Evolutionary conservation across 2,797 vertebrate species (phyloP).

Genomic region (Chromis chromis): DNA sequence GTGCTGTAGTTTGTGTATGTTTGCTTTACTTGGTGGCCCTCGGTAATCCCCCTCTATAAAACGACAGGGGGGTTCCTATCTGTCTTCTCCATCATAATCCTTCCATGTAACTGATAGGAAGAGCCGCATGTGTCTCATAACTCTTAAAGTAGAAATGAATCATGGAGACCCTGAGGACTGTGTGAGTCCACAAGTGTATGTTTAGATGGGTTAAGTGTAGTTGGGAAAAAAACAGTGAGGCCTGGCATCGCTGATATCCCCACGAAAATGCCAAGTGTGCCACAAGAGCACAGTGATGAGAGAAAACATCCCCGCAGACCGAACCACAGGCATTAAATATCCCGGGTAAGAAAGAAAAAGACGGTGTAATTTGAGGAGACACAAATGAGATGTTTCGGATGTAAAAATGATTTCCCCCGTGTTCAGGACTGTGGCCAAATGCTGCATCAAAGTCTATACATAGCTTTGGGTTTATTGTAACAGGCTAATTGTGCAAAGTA

Average conservation of each 20-base stretch:
- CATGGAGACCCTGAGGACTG: constrained; percentile 45
- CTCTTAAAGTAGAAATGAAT: constrained; percentile 69
- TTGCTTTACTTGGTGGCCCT: constrained; percentile 56
- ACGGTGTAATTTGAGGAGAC: constrained; percentile 1
- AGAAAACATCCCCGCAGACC: constrained; percentile 36
- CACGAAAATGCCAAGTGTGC: constrained; percentile 41
- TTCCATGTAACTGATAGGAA: constrained; percentile 74
- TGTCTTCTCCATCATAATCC: constrained; percentile 70
- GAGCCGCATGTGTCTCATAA: constrained; percentile 54
- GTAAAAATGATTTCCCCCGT: constrained; percentile 12
- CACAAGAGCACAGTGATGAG: constrained; percentile 44
- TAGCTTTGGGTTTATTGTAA: constrained; percentile 41
- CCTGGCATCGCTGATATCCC: constrained; percentile 16
- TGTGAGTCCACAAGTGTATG: constrained; percentile 24
- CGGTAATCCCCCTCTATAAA: constrained; percentile 60
- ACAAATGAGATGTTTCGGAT: not conserved
- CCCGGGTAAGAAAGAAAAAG: not conserved
- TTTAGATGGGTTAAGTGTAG: constrained; percentile 38
- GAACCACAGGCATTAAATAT: constrained; percentile 13
- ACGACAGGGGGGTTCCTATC: constrained; percentile 50
- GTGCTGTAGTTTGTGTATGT: constrained; percentile 66
- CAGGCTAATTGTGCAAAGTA: constrained; percentile 28
- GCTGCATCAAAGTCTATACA: constrained; percentile 21
- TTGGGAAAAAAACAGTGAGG: constrained; percentile 14
- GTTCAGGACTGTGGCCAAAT: constrained; percentile 29